Evolutionary conservation across 2,888 invertebrate species (phyloP).

Genomic region (Acholoe squamosa): DNA sequence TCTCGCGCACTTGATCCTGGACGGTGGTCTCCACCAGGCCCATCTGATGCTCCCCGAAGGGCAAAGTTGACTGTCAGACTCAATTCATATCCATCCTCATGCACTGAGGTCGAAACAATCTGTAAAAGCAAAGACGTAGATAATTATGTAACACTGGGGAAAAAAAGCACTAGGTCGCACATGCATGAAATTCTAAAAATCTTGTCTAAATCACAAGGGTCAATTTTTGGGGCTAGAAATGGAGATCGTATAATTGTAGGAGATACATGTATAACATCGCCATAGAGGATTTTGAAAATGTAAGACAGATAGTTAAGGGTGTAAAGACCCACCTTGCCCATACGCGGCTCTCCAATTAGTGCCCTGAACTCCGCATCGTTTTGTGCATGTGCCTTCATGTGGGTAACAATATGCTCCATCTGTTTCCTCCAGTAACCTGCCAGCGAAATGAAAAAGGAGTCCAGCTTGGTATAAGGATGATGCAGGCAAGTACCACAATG

Average conservation of each 20-base stretch:
- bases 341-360: slow-evolving; percentile 83
- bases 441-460: background rate
- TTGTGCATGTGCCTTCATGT: slow-evolving; percentile 82
- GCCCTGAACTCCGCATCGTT: slow-evolving; percentile 83
- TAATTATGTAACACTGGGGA: too few species aligned
- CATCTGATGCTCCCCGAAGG: slow-evolving; percentile 79
- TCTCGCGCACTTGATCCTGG: slow-evolving; percentile 71
- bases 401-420: slow-evolving; percentile 83
- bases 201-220: too few species aligned
- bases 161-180: too few species aligned
- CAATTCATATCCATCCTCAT: slow-evolving; percentile 83
- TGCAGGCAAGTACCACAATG: too few species aligned
- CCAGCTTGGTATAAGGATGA: too few species aligned
- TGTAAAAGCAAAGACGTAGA: slow-evolving; percentile 67
- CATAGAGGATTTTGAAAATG: background rate
- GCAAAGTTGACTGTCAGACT: slow-evolving; percentile 82
- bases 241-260: too few species aligned
- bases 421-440: slow-evolving; percentile 84
- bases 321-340: slow-evolving; percentile 81
- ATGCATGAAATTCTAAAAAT: too few species aligned
- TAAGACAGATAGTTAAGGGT: background rate
- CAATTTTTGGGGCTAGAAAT: too few species aligned
- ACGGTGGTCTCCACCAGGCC: slow-evolving; percentile 75
- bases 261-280: too few species aligned
- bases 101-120: slow-evolving; percentile 80